A percentile compares a stretch with the other conserved stretches of the same genome.
Evolutionary conservation across 2,113 vertebrate species (phyloP).

Genomic region (Blennius ocellaris): DNA sequence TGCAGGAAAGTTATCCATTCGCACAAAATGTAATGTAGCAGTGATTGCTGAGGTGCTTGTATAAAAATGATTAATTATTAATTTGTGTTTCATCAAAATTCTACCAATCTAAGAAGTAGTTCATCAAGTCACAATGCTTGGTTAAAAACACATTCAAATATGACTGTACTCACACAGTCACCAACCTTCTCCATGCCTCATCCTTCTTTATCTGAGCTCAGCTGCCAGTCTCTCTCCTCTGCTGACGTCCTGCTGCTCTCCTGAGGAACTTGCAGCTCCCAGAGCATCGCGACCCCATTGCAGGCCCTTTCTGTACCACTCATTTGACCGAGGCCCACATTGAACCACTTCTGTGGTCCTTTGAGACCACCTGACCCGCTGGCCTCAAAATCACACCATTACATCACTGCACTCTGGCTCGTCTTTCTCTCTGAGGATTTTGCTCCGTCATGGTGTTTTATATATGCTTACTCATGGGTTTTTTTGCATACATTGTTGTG

Average conservation of each 20-base stretch:
- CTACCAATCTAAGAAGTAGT: background rate
- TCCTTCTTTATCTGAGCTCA: slow-evolving; percentile 15
- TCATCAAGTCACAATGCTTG: background rate
- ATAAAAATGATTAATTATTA: background rate
- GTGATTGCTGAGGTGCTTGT: background rate
- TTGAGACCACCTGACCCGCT: slow-evolving; percentile 49
- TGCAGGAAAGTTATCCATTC: background rate
- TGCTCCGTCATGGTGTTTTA: slow-evolving; percentile 38
- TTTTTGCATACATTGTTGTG: background rate
- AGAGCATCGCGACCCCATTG: slow-evolving; percentile 58
- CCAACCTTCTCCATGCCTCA: slow-evolving; percentile 3
- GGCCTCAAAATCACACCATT: slow-evolving; percentile 43
- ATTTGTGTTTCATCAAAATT: background rate
- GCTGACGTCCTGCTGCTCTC: slow-evolving; percentile 24
- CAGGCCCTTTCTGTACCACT: slow-evolving; percentile 48
- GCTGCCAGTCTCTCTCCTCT: slow-evolving; percentile 37
- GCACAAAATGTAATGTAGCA: background rate
- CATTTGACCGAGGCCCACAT: slow-evolving; percentile 52
- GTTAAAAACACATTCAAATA: background rate
- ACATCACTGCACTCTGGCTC: slow-evolving; percentile 25
- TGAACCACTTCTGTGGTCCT: slow-evolving; percentile 38
- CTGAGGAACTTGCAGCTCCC: slow-evolving; percentile 41
- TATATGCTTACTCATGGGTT: background rate
- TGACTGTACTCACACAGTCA: background rate
- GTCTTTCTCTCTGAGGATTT: slow-evolving; percentile 41